These are phyloP conservation scores for Odocoileus virginianus DNA, from an alignment of 2,113 vertebrate species.

Conservation along the genomic window DNA sequence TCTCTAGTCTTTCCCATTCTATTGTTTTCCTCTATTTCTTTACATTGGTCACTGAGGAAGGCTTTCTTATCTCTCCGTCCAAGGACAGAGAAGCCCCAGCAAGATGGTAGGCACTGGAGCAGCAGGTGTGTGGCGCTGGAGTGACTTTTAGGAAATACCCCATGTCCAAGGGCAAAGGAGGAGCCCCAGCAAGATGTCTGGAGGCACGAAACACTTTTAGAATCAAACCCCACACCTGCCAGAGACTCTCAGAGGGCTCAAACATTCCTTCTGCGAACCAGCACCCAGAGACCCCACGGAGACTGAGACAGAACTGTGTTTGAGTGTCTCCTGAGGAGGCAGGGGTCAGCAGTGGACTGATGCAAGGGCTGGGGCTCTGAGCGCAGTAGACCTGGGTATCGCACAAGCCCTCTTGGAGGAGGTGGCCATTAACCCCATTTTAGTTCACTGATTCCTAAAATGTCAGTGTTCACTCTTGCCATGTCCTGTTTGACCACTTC, in stretches of 20 bases:
- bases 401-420: neutral
- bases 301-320: neutral
- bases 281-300: neutral
- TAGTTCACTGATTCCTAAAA: neutral
- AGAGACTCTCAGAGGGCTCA: neutral
- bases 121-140: neutral
- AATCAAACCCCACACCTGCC: neutral
- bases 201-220: accelerated
- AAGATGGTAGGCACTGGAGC: neutral
- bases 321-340: neutral
- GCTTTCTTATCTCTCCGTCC: neutral
- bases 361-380: neutral
- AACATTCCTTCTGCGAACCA: neutral
- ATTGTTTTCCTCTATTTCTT: neutral
- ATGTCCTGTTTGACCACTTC: neutral
- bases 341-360: neutral
- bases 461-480: neutral
- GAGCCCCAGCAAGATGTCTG: neutral
- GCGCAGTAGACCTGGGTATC: neutral
- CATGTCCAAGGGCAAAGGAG: neutral
- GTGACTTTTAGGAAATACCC: neutral
- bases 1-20: neutral
- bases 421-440: neutral
- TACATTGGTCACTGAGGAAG: neutral
- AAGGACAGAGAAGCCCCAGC: neutral